A percentile compares a stretch with the other conserved stretches of the same genome.
phyloP scores from a whole-genome alignment of 1,140 invertebrate genomes.

The Sycobia sp. region DNA sequence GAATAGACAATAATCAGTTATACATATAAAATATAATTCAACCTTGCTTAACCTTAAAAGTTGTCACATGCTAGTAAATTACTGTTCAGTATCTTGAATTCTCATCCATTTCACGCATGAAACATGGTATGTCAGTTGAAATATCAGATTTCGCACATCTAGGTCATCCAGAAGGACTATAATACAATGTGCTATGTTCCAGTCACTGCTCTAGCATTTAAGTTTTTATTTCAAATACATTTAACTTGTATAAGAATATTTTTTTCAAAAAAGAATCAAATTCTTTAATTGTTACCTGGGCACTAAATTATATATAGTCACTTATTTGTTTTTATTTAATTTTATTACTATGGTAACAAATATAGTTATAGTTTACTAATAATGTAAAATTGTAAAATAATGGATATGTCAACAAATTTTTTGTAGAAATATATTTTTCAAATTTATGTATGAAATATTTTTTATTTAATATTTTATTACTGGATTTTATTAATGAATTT shows the following conservation, averaged over 20 bases:
- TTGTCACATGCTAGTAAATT: constrained; percentile 12
- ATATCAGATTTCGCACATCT: constrained; percentile 47
- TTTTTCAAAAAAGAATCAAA: constrained; percentile 24
- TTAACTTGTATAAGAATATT: constrained; percentile 16
- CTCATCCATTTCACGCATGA: constrained; percentile 46
- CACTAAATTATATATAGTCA: neutral
- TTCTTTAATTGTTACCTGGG: neutral
- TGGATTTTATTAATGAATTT: neutral
- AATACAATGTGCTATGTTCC: constrained; percentile 35
- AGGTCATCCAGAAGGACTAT: constrained; percentile 41
- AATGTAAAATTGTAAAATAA: neutral
- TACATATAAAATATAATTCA: constrained; percentile 24
- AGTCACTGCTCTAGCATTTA: constrained; percentile 23
- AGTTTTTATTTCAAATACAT: constrained; percentile 25
- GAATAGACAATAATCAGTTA: neutral
- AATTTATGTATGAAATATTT: neutral
- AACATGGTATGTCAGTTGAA: constrained; percentile 44
- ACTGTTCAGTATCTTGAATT: constrained; percentile 32
- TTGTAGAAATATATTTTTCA: constrained; percentile 14
- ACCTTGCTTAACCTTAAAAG: constrained; percentile 29
- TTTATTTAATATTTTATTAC: neutral
- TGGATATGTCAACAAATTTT: constrained; percentile 15
- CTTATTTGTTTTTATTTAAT: neutral
- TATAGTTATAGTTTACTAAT: neutral
- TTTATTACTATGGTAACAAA: constrained; percentile 24